Base-by-base conservation (phyloP, 2,888 invertebrate genomes). In the Amphipyra tragopoginis region DNA sequence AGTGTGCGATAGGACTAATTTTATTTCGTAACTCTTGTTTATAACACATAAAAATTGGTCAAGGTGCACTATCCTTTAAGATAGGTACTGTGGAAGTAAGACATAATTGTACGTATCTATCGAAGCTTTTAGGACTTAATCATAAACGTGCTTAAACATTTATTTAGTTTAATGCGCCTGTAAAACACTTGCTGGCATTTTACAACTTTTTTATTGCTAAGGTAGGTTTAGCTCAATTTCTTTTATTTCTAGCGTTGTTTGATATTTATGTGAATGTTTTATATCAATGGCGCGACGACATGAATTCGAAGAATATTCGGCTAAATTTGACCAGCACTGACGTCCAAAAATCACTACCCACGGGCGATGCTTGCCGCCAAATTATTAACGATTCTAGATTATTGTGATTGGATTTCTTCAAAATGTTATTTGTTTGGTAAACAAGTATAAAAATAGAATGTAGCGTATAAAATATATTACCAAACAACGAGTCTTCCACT, bases 401-500 rank as follows among this genome's bases (percentile, higher is more conserved):
- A 39, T 34, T 48, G 26, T 67, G 47, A 43, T 59, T 51, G 33
- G 9, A 3, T 38, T 61, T 49, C 9, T 45, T 13, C 5, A 33
- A 33, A n/a, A 33, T 26, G 47, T 33, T 47, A 9, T 33, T 29
- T n/a, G n/a, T 45, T 29, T 39, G 1, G 21, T 21, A 21, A 1
- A 21, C 1, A 21, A 21, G 21, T 21, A 21, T 21, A 21, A 21
- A 21, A 21, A 21, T 3, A 3, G 21, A 3, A 21, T 21, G 3
- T 21, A 33, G 34, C 2, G 43, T 21, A 11, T 14, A 3, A 55
- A 60, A 45, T 5, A 50, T 55, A 81, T 91, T 93, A 96, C 96
- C 96, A 98, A 67, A 98, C 98, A 21, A 98, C 98, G 70, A 98
- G 95, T 76, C 98, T 96, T 67, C 98, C 98, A 75, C 97, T 97